Conservation (phyloP, 2,113 vertebrate genomes). For the Orycteropus afer region DNA sequence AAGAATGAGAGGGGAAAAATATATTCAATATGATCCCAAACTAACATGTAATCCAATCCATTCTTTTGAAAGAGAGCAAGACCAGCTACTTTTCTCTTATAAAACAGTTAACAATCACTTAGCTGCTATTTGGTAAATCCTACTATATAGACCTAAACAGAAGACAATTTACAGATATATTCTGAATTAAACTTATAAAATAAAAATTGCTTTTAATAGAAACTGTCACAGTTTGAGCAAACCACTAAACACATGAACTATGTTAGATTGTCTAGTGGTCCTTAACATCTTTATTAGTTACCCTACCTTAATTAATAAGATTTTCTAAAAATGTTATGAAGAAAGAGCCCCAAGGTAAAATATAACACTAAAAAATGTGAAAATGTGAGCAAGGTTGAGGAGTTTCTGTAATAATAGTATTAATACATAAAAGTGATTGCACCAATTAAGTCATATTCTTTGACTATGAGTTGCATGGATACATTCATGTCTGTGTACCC, state of each 20-base stretch:
- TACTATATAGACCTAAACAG: not conserved
- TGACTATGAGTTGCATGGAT: not conserved
- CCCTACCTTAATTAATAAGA: not conserved
- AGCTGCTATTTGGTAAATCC: constrained; percentile 28
- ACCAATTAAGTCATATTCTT: not conserved
- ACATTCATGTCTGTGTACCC: not conserved
- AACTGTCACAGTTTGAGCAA: constrained; percentile 35
- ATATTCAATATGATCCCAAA: constrained; percentile 53
- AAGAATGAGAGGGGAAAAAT: constrained; percentile 60
- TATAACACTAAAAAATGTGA: constrained; percentile 31
- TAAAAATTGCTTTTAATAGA: constrained; percentile 8
- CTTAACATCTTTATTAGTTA: constrained; percentile 34
- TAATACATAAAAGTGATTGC: not conserved
- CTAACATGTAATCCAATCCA: not conserved
- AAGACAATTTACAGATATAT: not conserved
- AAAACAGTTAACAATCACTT: constrained; percentile 22
- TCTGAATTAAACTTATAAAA: constrained; percentile 40
- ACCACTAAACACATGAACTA: constrained; percentile 25
- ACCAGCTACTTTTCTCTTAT: not conserved
- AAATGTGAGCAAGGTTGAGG: not conserved
- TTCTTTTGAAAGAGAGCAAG: not conserved
- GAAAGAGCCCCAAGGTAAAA: constrained; percentile 28
- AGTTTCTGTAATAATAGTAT: not conserved
- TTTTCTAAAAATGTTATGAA: constrained; percentile 19
- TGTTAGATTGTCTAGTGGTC: constrained; percentile 22